These are phyloP conservation scores for Physocephala rufipes DNA, from an alignment of 2,888 invertebrate species.

Conservation along the genomic window DNA sequence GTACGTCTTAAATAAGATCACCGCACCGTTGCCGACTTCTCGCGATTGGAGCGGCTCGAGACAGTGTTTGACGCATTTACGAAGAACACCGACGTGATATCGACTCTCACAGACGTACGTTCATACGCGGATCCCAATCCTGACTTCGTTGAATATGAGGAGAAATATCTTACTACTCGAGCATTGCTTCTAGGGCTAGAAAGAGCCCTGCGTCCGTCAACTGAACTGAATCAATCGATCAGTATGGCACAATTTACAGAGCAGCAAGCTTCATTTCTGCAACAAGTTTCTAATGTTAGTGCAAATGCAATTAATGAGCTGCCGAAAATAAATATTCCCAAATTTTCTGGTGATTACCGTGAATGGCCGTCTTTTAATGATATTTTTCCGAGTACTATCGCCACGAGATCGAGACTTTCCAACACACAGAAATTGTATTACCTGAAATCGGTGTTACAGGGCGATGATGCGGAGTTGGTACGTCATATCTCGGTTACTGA, in stretches of 20 bases:
- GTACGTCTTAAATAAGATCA: not conserved
- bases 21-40: not conserved
- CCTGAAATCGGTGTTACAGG: constrained; percentile 5
- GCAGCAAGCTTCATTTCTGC: too few relatives aligned
- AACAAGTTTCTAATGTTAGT: not conserved
- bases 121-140: not conserved
- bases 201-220: not conserved
- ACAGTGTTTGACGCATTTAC: not conserved
- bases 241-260: too few relatives aligned
- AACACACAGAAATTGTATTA: constrained; percentile 1
- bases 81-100: not conserved
- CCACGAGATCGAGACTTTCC: not conserved
- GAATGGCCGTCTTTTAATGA: constrained; percentile 10
- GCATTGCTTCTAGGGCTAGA: not conserved
- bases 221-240: too few relatives aligned
- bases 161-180: not conserved
- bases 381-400: constrained; percentile 1
- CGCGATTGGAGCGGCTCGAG: not conserved
- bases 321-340: not conserved
- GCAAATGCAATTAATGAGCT: not conserved
- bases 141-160: not conserved
- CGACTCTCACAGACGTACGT: not conserved
- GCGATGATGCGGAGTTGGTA: too few relatives aligned
- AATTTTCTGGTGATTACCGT: too few relatives aligned
- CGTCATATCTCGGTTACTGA: not conserved